Conservation (phyloP, 2,888 invertebrate species). For the Terebella lapidaria region DNA sequence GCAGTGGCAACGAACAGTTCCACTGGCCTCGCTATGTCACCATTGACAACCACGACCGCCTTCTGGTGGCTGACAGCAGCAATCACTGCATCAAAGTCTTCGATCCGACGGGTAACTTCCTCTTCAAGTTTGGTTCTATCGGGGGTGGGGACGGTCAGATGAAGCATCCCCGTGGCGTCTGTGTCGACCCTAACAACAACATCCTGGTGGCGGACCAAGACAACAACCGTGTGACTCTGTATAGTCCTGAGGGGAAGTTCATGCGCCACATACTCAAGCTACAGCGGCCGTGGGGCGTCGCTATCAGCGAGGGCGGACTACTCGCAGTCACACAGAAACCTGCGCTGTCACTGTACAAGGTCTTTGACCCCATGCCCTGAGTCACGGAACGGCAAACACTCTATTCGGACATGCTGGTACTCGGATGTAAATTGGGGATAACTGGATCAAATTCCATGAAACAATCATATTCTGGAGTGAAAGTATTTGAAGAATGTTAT, state of each 20-base stretch:
- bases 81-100: conserved; percentile 56
- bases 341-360: conserved; percentile 18
- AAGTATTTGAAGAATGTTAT: too few relatives aligned
- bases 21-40: conserved; percentile 56
- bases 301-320: conserved; percentile 19
- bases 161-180: conserved; percentile 56
- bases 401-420: too few relatives aligned
- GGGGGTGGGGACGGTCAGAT: conserved; percentile 55
- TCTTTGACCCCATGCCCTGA: conserved; percentile 21
- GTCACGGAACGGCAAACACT: too few relatives aligned
- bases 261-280: conserved; percentile 30
- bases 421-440: too few relatives aligned
- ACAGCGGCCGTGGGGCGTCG: conserved; percentile 23
- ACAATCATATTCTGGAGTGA: too few relatives aligned
- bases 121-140: conserved; percentile 54
- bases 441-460: too few relatives aligned
- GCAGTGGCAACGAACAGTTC: conserved; percentile 50
- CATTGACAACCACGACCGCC: conserved; percentile 48
- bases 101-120: conserved; percentile 51
- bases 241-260: conserved; percentile 32
- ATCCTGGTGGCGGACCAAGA: conserved; percentile 58
- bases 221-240: conserved; percentile 44
- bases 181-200: conserved; percentile 54
- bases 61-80: conserved; percentile 56
- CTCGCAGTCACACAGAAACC: conserved; percentile 25